A percentile compares a stretch with the other conserved stretches of the same genome.
Conservation (phyloP, 2,888 invertebrate genomes). For the Boloria selene region DNA sequence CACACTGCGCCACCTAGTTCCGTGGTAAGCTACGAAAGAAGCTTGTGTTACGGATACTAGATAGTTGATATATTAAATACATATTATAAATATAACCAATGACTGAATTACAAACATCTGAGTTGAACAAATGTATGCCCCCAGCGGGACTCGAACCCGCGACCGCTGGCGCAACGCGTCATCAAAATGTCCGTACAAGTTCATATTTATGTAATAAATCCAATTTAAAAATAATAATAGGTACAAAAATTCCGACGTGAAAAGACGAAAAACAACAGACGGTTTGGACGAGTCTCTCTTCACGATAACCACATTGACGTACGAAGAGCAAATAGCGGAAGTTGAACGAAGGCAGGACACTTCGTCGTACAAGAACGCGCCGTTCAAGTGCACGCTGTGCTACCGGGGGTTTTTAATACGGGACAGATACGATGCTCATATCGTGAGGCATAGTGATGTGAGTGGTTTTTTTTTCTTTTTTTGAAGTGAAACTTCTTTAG, state of each 20-base stretch:
- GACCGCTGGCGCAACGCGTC: too few species aligned
- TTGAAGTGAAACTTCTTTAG: neutral
- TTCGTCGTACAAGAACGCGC: conserved; percentile 50
- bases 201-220: too few species aligned
- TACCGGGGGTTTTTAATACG: conserved; percentile 62
- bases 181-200: too few species aligned
- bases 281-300: conserved; percentile 62
- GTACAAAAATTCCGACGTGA: conserved; percentile 62
- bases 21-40: too few species aligned
- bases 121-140: too few species aligned
- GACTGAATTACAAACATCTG: too few species aligned
- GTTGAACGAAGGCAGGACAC: conserved; percentile 59
- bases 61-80: too few species aligned
- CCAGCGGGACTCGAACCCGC: too few species aligned
- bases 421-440: conserved; percentile 63
- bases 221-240: conserved; percentile 42
- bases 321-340: conserved; percentile 69
- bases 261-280: conserved; percentile 56
- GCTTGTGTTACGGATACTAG: too few species aligned
- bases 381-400: conserved; percentile 61
- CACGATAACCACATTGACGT: conserved; percentile 57
- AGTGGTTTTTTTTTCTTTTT: conserved; percentile 33
- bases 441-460: conserved; percentile 66
- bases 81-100: too few species aligned
- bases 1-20: too few species aligned